Percentiles rank a stretch among this genome's conserved stretches.
Evolutionary conservation across 1,140 invertebrate species (phyloP).

Genomic region (Bombus picipes): DNA sequence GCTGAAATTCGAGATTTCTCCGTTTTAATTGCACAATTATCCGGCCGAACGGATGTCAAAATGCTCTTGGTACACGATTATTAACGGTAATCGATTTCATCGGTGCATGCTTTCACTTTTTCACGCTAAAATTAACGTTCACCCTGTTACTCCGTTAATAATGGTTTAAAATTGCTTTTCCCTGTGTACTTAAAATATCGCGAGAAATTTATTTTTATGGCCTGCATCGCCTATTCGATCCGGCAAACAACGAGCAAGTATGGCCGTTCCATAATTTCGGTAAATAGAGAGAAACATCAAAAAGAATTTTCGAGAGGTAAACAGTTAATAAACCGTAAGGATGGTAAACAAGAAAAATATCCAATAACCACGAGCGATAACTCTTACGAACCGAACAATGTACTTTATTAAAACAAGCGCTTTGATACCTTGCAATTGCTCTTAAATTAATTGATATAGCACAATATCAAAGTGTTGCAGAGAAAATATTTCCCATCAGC

Average conservation of each 20-base stretch:
- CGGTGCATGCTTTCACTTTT: slow-evolving; percentile 12
- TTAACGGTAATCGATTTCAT: slow-evolving; percentile 26
- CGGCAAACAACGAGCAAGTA: neutral
- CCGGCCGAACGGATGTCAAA: neutral
- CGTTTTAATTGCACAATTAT: slow-evolving; percentile 12
- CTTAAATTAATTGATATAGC: neutral
- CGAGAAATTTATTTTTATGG: neutral
- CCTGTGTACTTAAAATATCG: neutral
- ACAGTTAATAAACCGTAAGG: neutral
- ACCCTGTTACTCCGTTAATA: neutral
- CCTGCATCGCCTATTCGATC: too few species aligned
- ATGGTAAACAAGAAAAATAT: neutral
- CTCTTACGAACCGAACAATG: neutral
- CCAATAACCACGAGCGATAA: neutral
- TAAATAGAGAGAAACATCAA: neutral
- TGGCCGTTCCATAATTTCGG: neutral
- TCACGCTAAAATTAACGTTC: neutral
- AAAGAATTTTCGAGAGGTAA: neutral
- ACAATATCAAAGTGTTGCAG: neutral
- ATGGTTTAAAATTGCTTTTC: slow-evolving; percentile 7
- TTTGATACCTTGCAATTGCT: neutral
- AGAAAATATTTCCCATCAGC: neutral
- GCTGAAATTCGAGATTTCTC: neutral
- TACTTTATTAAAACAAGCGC: neutral
- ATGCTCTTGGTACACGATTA: neutral